phyloP scores from a whole-genome alignment of 2,113 vertebrate species.

The Gymnogyps californianus region DNA sequence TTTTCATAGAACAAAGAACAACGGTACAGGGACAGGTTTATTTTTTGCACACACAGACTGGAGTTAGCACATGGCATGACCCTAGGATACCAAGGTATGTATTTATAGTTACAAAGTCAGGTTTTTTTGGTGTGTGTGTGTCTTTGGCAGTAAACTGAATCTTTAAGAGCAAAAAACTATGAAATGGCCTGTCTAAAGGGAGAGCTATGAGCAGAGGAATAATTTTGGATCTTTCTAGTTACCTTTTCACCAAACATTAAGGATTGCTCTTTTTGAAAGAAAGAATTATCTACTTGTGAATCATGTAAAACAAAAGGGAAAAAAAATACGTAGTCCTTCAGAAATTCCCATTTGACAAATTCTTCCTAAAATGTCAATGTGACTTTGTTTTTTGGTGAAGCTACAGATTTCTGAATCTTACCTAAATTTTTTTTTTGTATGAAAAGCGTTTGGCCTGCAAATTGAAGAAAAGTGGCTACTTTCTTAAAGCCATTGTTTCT shows the following conservation, averaged over 20 bases:
- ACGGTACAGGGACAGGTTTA: constrained; percentile 97
- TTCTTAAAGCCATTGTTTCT: neutral
- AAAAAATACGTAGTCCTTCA: neutral
- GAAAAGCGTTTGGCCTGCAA: neutral
- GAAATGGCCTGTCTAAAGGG: neutral
- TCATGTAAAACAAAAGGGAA: neutral
- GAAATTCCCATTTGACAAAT: neutral
- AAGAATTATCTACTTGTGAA: neutral
- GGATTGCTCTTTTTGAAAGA: neutral
- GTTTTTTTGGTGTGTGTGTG: accelerated
- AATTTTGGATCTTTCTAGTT: neutral
- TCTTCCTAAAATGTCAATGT: neutral
- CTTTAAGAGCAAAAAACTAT: neutral
- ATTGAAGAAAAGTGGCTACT: neutral
- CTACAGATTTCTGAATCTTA: neutral
- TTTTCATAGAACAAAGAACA: constrained; percentile 84
- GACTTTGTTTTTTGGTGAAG: neutral
- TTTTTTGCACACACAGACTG: constrained; percentile 96
- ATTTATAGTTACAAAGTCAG: neutral
- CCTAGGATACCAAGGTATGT: constrained; percentile 92
- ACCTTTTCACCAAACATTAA: neutral
- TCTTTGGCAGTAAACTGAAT: neutral
- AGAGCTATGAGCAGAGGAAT: neutral
- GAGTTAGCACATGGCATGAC: constrained; percentile 97
- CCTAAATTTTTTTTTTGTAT: neutral